phyloP scores from a whole-genome alignment of 1,140 invertebrate genomes.

The Anagrus nilaparvatae region DNA sequence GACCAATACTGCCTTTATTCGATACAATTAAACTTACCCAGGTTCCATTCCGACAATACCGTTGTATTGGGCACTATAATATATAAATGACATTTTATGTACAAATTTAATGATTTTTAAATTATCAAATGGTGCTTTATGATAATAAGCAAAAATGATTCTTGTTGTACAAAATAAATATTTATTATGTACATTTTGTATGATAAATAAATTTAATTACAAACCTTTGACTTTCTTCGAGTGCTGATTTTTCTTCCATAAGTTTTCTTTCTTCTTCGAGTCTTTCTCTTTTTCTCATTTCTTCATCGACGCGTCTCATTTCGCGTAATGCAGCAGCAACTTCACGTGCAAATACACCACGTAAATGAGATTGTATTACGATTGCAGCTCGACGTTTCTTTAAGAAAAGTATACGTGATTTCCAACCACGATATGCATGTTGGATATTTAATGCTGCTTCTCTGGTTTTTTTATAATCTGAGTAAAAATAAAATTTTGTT shows the following conservation, averaged over 20 bases:
- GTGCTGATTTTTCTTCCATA: constrained; percentile 43
- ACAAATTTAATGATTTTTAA: constrained; percentile 26
- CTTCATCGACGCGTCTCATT: constrained; percentile 86
- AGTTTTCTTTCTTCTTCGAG: constrained; percentile 54
- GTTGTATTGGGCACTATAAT: constrained; percentile 43
- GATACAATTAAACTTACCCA: constrained; percentile 36
- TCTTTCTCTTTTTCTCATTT: constrained; percentile 71
- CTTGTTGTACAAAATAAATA: constrained; percentile 12
- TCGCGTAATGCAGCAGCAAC: constrained; percentile 74
- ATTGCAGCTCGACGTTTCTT: constrained; percentile 74
- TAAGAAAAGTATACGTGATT: constrained; percentile 71
- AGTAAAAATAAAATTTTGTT: constrained; percentile 12
- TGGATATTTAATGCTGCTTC: constrained; percentile 73
- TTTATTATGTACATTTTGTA: no score
- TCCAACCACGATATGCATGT: constrained; percentile 79
- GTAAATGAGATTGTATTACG: constrained; percentile 78
- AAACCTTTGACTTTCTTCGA: constrained; percentile 45
- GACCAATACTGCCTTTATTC: constrained; percentile 4
- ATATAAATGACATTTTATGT: no score
- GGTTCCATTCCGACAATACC: constrained; percentile 44
- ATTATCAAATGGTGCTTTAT: neutral
- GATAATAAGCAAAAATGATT: constrained; percentile 5
- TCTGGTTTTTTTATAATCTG: constrained; percentile 57
- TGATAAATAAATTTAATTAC: constrained; percentile 29
- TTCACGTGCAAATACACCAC: constrained; percentile 84